Conservation (phyloP, 2,113 vertebrate genomes). For the Odontesthes bonariensis region DNA sequence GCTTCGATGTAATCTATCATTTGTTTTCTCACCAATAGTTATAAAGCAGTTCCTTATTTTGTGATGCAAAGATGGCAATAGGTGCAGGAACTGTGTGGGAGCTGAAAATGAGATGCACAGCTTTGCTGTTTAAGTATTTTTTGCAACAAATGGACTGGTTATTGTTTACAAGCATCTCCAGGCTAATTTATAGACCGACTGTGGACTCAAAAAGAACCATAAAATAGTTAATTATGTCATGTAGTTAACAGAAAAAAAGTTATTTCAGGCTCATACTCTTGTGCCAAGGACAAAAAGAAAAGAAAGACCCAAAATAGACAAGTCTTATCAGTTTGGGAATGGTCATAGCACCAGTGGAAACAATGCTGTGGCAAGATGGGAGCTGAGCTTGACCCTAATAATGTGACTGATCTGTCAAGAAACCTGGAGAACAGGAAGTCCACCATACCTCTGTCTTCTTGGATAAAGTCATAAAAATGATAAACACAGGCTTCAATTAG, state of each 20-base stretch:
- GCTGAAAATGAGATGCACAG: constrained; percentile 26
- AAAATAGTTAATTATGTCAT: background rate
- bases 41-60: constrained; percentile 32
- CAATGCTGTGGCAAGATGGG: constrained; percentile 73
- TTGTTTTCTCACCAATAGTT: constrained; percentile 45
- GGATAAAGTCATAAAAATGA: constrained; percentile 88
- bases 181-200: constrained; percentile 12
- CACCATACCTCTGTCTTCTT: constrained; percentile 78
- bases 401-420: constrained; percentile 73
- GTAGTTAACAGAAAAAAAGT: constrained; percentile 4
- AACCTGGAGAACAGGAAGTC: constrained; percentile 79
- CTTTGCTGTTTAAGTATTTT: constrained; percentile 11
- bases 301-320: constrained; percentile 72
- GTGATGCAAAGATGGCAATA: constrained; percentile 13
- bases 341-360: constrained; percentile 72
- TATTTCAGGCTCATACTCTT: constrained; percentile 55
- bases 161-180: constrained; percentile 15
- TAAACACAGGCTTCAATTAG: constrained; percentile 81
- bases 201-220: background rate
- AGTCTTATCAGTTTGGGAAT: constrained; percentile 82
- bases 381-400: constrained; percentile 78
- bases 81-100: constrained; percentile 8
- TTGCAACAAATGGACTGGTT: constrained; percentile 3
- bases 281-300: constrained; percentile 71
- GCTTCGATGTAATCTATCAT: constrained; percentile 62